Base-by-base conservation (phyloP, 2,113 vertebrate species). In the Oncorhynchus kisutch region DNA sequence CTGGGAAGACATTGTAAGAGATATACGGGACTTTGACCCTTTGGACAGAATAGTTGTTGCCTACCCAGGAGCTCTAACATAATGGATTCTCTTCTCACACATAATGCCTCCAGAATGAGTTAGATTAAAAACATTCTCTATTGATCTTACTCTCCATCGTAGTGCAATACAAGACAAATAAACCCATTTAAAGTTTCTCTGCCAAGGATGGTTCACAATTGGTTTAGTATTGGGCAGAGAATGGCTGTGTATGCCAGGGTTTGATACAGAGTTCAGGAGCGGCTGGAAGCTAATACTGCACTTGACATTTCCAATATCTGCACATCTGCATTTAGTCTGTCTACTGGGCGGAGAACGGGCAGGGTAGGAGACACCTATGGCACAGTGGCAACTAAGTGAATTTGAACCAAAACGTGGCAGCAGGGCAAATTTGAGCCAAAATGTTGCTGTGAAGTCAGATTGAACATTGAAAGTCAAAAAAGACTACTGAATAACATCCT, bases 171-270 rank as follows among this genome's bases (percentile, higher is more conserved):
- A 77, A 84, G 79, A 84, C 83, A 86, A 90, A 90, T 91, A 90
- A 92, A 90, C 88, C 76, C 72, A 91, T 92, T 90, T 88, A 79
- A 70, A 87, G 86, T 87, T 87, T 75, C 85, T 81, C 75, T 87
- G 83, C 87, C 87, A 85, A 84, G 81, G 79, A 84, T 71, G 78
- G 86, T 87, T 86, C 79, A 86, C 82, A 89, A 86, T 91, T 85
- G 88, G 88, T 90, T 89, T 88, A 84, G 82, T 79, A 71, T 84
- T 83, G 70, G 60, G 85, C 48, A 31, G 48, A 84, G 85, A 8
- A 8, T 87, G 90, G 82, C 78, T 71, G 7, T 68, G 88, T 85
- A 83, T 89, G 79, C 81, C 31, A 22, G 34, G 85, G 79, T 20
- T 72, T 39, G 82, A 88, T 87, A 86, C 74, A 27, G 59, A 64